phyloP scores from a whole-genome alignment of 1,140 invertebrate genomes.

The Sinonovacula constricta region DNA sequence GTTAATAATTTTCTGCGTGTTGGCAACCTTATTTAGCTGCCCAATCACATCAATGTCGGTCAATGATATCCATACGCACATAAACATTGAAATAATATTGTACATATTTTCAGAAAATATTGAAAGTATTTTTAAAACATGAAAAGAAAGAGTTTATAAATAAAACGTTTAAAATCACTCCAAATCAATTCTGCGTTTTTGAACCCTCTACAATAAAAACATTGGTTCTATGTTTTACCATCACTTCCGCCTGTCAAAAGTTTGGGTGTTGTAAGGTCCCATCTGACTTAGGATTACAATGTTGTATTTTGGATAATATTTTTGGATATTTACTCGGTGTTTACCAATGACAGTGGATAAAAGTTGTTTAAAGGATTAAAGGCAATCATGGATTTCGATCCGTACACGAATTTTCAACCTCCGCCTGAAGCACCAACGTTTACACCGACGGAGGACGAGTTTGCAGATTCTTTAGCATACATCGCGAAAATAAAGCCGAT shows the following conservation, averaged over 20 bases:
- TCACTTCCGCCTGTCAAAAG: conserved; percentile 50
- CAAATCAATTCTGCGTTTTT: too few species aligned
- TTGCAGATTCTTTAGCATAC: conserved; percentile 94
- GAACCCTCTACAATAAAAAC: neutral
- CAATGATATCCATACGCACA: conserved; percentile 54
- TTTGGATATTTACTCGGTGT: conserved; percentile 27
- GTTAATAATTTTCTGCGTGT: conserved; percentile 39
- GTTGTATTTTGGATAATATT: conserved; percentile 23
- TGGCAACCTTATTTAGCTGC: conserved; percentile 51
- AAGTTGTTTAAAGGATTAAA: conserved; percentile 10
- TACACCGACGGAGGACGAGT: conserved; percentile 91
- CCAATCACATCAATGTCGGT: conserved; percentile 36
- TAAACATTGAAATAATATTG: conserved; percentile 25
- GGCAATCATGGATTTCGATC: conserved; percentile 52
- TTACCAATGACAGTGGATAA: neutral
- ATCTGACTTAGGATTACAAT: conserved; percentile 47
- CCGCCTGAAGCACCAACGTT: conserved; percentile 90
- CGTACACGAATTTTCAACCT: conserved; percentile 72
- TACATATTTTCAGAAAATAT: too few species aligned
- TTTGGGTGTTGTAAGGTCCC: conserved; percentile 50
- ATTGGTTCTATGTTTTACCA: conserved; percentile 16
- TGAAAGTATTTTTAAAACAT: too few species aligned
- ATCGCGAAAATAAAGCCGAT: conserved; percentile 91
- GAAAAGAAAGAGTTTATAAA: too few species aligned
- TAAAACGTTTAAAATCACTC: too few species aligned